Base-by-base conservation (phyloP, 1,140 invertebrate genomes). In the Eueides isabella region DNA sequence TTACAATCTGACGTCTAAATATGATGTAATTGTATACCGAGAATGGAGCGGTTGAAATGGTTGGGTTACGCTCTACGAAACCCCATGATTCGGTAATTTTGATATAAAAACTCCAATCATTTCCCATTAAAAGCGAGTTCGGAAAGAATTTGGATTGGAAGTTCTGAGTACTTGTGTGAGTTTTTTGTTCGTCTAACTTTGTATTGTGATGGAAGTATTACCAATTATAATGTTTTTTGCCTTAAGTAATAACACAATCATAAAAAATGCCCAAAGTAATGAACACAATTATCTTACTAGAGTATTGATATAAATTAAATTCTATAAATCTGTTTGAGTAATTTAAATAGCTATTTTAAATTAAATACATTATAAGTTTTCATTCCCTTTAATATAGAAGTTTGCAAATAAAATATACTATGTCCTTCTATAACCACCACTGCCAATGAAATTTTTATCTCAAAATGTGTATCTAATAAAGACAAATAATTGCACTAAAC, bases 21-120 rank as follows among this genome's bases (percentile, higher is more conserved):
- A 26, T 55, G 23, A 55, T 61, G 80, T 90, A 88, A 90, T 90
- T 88, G 84, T 76, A 77, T 88, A 85, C 85, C 80, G 76, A 81
- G 85, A 86, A 85, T 69, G 67, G 83, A 83, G 78, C 78, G 78
- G 80, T 83, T 66, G 85, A 84, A 90, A 85, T 75, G 77, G 81
- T 79, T 74, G 79, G 78, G 79, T 84, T 85, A 86, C 84, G 82
- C 81, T 85, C 82, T 63, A 80, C 76, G 80, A 75, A 73, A 72
- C 76, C 76, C 76, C 76, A 82, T 88, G 85, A 90, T 83, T 83
- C 65, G 63, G 83, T 84, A 72, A 81, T 85, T 84, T 84, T 73
- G 44, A 67, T 19, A 78, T 61, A 84, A 84, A 82, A 80, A 75
- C 26, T 64, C 68, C 41, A 80, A 80, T 78, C 48, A 72, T 84